These are phyloP conservation scores for Callopanchax toddi DNA, from an alignment of 2,113 vertebrate species.

Conservation along the genomic window DNA sequence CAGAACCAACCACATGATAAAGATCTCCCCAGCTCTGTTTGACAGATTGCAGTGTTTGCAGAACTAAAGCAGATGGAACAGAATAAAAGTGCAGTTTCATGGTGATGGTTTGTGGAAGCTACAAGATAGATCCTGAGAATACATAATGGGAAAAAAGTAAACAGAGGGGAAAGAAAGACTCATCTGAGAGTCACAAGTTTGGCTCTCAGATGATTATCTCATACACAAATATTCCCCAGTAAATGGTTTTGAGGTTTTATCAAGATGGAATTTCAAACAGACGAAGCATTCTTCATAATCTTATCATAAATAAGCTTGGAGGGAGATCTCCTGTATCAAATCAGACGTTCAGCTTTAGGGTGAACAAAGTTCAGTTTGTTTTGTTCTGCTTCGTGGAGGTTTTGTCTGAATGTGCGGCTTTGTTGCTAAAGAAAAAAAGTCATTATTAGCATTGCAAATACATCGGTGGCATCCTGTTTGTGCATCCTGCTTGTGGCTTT, in stretches of 20 bases:
- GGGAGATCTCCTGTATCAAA: slow-evolving; percentile 10
- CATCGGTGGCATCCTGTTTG: background rate
- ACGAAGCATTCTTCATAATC: background rate
- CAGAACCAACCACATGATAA: background rate
- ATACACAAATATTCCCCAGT: slow-evolving; percentile 23
- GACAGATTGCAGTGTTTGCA: slow-evolving; percentile 9
- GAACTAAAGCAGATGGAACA: slow-evolving; percentile 17
- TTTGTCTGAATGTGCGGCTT: slow-evolving; percentile 6
- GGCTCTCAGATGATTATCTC: slow-evolving; percentile 35
- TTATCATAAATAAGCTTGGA: slow-evolving; percentile 1
- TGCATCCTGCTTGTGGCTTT: background rate
- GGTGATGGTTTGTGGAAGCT: slow-evolving; percentile 1
- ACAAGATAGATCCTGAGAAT: background rate
- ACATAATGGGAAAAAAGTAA: slow-evolving; percentile 5
- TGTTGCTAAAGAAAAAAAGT: background rate
- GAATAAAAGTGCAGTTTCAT: slow-evolving; percentile 4
- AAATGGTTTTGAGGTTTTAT: slow-evolving; percentile 31
- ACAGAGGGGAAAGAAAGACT: background rate
- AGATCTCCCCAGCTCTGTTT: slow-evolving; percentile 20
- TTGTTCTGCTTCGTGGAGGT: background rate
- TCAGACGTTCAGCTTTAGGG: slow-evolving; percentile 28
- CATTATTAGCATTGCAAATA: slow-evolving; percentile 15
- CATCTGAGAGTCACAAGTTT: slow-evolving; percentile 38
- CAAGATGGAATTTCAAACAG: slow-evolving; percentile 36
- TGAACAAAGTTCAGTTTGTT: background rate